A percentile compares a stretch with the other conserved stretches of the same genome.
Conservation (phyloP, 2,888 invertebrate genomes). For the Sarcophaga caerulescens region DNA sequence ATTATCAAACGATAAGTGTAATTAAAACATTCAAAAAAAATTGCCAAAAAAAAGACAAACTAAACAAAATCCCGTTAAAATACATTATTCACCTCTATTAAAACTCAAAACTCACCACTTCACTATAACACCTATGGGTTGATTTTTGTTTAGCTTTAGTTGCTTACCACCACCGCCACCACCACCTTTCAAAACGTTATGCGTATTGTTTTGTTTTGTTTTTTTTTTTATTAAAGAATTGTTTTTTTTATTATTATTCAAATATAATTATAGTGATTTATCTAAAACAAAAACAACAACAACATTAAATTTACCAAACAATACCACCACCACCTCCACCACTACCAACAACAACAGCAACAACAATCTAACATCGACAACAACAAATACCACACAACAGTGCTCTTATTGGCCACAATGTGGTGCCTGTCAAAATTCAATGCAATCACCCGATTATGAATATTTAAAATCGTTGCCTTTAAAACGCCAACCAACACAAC, state of each 20-base stretch:
- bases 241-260: slow-evolving; percentile 36
- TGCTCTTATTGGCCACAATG: slow-evolving; percentile 85
- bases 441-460: slow-evolving; percentile 54
- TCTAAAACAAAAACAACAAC: slow-evolving; percentile 59
- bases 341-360: slow-evolving; percentile 27
- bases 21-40: slow-evolving; percentile 10
- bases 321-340: slow-evolving; percentile 43
- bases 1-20: slow-evolving; percentile 52
- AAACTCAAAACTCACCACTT: slow-evolving; percentile 48
- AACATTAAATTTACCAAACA: slow-evolving; percentile 55
- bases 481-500: slow-evolving; percentile 30
- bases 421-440: slow-evolving; percentile 71
- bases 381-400: slow-evolving; percentile 65
- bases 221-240: slow-evolving; percentile 25
- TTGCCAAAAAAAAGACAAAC: neutral
- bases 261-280: slow-evolving; percentile 52
- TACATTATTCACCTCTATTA: neutral
- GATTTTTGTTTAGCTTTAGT: neutral
- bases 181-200: neutral
- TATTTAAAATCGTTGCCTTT: slow-evolving; percentile 60
- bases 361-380: slow-evolving; percentile 24
- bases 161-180: neutral
- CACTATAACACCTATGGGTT: slow-evolving; percentile 1
- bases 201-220: neutral
- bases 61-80: slow-evolving; percentile 19